Conservation (phyloP, 2,797 vertebrate genomes). For the Muscicapa comitata region DNA sequence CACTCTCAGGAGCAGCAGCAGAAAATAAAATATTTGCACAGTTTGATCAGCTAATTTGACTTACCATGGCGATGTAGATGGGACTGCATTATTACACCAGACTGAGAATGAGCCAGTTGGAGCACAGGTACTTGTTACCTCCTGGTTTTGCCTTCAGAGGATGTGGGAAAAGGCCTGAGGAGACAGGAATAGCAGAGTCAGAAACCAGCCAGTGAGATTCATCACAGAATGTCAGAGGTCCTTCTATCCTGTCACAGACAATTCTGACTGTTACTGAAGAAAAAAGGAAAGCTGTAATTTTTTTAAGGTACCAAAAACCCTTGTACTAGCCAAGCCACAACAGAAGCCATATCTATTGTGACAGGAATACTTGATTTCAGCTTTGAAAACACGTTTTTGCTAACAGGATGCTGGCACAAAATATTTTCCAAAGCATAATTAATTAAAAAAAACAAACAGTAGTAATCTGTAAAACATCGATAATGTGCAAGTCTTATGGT, state of each 20-base stretch:
- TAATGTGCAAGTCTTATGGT: neutral
- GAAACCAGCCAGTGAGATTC: neutral
- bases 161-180: neutral
- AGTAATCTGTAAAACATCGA: neutral
- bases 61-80: neutral
- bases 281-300: neutral
- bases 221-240: neutral
- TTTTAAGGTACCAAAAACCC: neutral
- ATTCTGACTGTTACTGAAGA: neutral
- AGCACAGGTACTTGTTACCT: neutral
- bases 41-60: neutral
- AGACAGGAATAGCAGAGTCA: neutral
- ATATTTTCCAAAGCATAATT: neutral
- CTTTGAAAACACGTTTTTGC: neutral
- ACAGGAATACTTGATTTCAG: neutral
- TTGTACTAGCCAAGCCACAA: neutral
- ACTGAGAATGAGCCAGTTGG: neutral
- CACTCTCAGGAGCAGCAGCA: neutral
- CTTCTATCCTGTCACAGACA: neutral
- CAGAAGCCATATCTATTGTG: neutral
- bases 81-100: neutral
- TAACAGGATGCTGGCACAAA: neutral
- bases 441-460: neutral
- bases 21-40: rapidly evolving
- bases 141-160: neutral